Base-by-base conservation (phyloP, 1,140 invertebrate genomes). In the Nymphalis io region DNA sequence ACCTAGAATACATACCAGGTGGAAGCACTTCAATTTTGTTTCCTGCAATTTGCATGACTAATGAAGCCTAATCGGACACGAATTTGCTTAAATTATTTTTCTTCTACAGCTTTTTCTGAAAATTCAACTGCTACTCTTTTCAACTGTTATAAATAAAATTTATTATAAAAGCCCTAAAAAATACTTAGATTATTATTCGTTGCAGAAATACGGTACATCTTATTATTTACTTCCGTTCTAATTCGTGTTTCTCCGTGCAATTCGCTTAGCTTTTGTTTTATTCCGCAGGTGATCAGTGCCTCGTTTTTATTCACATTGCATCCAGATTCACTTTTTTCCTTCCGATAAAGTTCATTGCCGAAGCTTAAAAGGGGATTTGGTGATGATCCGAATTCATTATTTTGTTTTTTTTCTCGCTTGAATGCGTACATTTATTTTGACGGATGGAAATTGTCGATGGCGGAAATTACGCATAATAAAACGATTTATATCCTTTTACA, bases 321-420 rank as follows among this genome's bases (percentile, higher is more conserved):
- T 48, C 44, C 60, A 48, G 60, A 21, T 46, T 11, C 60, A 27
- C 44, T 48, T 61, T 63, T 63, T 53, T 18, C 27, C 33, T 51
- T 63, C 42, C 44, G 15, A 38, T 63, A 39, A 51, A 63, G 60
- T 63, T 63, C 46, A 20, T 12, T 13, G 23, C 33, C 8, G 46
- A 23, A 27, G 60, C 46, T 38, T 51, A 16, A 27, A 38, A 12
- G 20, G 60, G 27, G 46, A n/a, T 16, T 51, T 12, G 21, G 46
- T 46, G 60, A 61, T 61, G 42, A 61, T 61, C 60, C 60, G 60
- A 61, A 48, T 61, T 42, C 42, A 61, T 61, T 46, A 61, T 48
- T 61, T 48, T 60, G 59, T 61, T 61, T 10, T 61, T 61, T 6
- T 61, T 61, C 13, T 8, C 42, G 18, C 20, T 61, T 48, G 46